Percentiles rank a stretch among this genome's conserved stretches.
These are phyloP conservation scores for Sander vitreus DNA, from an alignment of 2,113 vertebrate genomes.

Conservation along the genomic window DNA sequence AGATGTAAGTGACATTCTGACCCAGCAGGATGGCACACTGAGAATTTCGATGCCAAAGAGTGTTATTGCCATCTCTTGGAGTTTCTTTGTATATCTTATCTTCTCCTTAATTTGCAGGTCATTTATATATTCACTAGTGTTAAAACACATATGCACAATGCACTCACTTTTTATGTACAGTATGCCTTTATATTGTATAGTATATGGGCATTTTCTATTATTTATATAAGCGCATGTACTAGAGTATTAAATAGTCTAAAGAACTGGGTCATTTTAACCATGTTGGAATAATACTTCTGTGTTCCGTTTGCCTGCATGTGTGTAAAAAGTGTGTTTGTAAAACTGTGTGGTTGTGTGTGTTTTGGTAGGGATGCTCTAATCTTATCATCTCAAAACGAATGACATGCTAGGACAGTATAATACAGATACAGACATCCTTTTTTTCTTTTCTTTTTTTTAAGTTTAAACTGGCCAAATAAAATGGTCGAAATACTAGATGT, in stretches of 20 bases:
- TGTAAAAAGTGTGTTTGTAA: slow-evolving; percentile 66
- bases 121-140: slow-evolving; percentile 51
- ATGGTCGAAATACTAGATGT: slow-evolving; percentile 13
- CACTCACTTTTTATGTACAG: slow-evolving; percentile 69
- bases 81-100: slow-evolving; percentile 4
- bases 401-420: slow-evolving; percentile 18
- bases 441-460: neutral
- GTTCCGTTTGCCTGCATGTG: slow-evolving; percentile 64
- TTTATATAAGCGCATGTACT: slow-evolving; percentile 81
- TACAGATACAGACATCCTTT: slow-evolving; percentile 10
- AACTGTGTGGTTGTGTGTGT: slow-evolving; percentile 63
- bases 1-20: slow-evolving; percentile 58
- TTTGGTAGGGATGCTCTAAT: slow-evolving; percentile 46
- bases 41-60: slow-evolving; percentile 81
- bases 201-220: slow-evolving; percentile 76
- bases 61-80: slow-evolving; percentile 60
- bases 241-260: slow-evolving; percentile 65
- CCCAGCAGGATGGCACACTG: slow-evolving; percentile 52
- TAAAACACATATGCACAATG: slow-evolving; percentile 72
- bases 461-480: slow-evolving; percentile 49
- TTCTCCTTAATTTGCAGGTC: slow-evolving; percentile 44
- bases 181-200: slow-evolving; percentile 77
- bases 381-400: slow-evolving; percentile 28
- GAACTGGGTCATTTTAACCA: slow-evolving; percentile 59
- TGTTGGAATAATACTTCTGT: slow-evolving; percentile 62